Evolutionary conservation across 2,888 invertebrate species (phyloP).

Genomic region (Poecilus cupreus): DNA sequence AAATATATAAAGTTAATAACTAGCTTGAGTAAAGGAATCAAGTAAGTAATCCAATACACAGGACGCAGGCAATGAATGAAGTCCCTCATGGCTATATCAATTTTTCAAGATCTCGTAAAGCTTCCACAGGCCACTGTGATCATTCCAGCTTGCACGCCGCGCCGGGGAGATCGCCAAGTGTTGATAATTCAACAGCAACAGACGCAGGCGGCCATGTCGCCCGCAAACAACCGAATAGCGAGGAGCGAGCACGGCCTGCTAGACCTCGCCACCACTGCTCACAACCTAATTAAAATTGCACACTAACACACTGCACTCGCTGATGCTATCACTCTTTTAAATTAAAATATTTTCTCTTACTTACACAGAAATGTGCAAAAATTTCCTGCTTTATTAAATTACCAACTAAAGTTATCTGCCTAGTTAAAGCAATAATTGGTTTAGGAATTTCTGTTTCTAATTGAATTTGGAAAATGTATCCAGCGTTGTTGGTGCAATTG

Average conservation of each 20-base stretch:
- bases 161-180: slow-evolving; percentile 29
- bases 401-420: no score
- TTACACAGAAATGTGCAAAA: not conserved
- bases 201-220: slow-evolving; percentile 10
- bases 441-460: no score
- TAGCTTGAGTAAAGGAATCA: no score
- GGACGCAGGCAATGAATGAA: slow-evolving; percentile 29
- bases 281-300: slow-evolving; percentile 49
- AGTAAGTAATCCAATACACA: not conserved
- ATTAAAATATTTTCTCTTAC: slow-evolving; percentile 18
- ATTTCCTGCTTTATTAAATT: no score
- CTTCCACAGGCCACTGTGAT: slow-evolving; percentile 50
- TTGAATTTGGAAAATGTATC: no score
- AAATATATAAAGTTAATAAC: no score
- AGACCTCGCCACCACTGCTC: not conserved
- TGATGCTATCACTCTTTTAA: not conserved
- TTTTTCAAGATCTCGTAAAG: slow-evolving; percentile 55
- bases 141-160: slow-evolving; percentile 46
- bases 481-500: no score
- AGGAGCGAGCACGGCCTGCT: not conserved
- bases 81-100: slow-evolving; percentile 49
- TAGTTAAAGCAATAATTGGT: no score
- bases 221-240: slow-evolving; percentile 15
- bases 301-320: slow-evolving; percentile 9
- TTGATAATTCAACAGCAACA: slow-evolving; percentile 46